Base-by-base conservation (phyloP, 2,888 invertebrate species). In the Beris chalybata region DNA sequence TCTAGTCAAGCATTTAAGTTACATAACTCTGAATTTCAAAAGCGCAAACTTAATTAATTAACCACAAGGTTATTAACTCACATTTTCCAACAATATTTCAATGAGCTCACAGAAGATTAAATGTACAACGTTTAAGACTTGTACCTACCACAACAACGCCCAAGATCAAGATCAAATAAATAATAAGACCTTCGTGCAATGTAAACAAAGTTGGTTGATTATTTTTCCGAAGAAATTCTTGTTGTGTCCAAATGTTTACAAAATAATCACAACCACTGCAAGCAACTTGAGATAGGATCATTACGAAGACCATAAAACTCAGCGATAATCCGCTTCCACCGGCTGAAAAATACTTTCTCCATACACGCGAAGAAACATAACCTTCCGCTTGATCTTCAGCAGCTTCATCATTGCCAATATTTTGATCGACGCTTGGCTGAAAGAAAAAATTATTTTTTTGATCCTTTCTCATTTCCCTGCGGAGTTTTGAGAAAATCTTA, bases 211-310 rank as follows among this genome's bases (percentile, higher is more conserved):
- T 77, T 4, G 75, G 70, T 69, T 76, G 73, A 13, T 75, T 76
- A 4, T 72, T 70, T 0, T 74, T 72, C 38, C 80, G 71, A 38
- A 77, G 71, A 70, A 77, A 76, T 71, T 81, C 81, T 68, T 81
- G 79, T 61, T 79, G 78, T 0, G 81, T 79, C 87, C 87, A 88
- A 70, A 83, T 84, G 67, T 85, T 85, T 0, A 87, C 82, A 78
- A 87, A 89, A 71, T 82, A 87, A 71, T 89, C 89, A 0, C 83
- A 83, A 1, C 83, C 84, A 71, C 85, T 87, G 44, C 85, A 85
- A 1, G 83, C 76, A 1, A 79, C 71, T 77, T 87, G 87, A 0
- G 86, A 82, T n/a, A 85, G 22, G 6, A 86, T 5, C 74, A 84
- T 82, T 0, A 85, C 75, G 0, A 82, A 38, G 0, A 82, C 71